Evolutionary conservation across 2,888 invertebrate species (phyloP), one percentile per base, ranked within the genome.

Genomic region (Parnassius apollo): DNA sequence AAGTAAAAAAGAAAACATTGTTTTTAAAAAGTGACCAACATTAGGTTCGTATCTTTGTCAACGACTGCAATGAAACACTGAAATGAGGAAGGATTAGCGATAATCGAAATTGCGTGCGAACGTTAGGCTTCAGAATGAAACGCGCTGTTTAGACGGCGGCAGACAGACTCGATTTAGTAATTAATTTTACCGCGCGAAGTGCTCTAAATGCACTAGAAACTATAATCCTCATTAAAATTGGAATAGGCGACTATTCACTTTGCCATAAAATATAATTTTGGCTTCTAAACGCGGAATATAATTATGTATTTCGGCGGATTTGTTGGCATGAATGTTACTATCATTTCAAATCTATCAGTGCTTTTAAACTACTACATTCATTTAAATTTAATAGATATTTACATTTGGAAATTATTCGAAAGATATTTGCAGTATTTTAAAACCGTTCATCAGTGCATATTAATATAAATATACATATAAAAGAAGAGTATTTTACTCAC

Each of bases 151-250:
- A 78, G 77, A 76, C 75, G 70, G 63, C 65, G 70, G 75, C 81
- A 85, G 83, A 78, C 85, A 86, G 83, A 83, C 83, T 75, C 85
- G 84, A 87, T 90, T 87, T 87, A 86, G 88, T 91, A 89, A 91
- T 91, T 91, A 91, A 91, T 89, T 91, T 88, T 83, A 85, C 85
- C 81, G 82, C 81, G 83, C 80, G 83, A 88, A 89, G 87, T 88
- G 80, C 88, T 85, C 86, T 81, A 86, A 91, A 91, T 89, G 90
- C 88, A 88, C 83, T 81, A 85, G 86, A 86, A 89, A 88, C 89
- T 87, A 87, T 91, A 90, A 91, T 91, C 89, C 90, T 83, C 85
- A 87, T 88, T 88, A 88, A 90, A 90, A 87, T 86, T 77, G 88
- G 85, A 89, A 88, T 85, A 88, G 78, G 81, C 83, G 83, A 78